Base-by-base conservation (phyloP, 2,797 vertebrate species). In the Mallotus villosus region DNA sequence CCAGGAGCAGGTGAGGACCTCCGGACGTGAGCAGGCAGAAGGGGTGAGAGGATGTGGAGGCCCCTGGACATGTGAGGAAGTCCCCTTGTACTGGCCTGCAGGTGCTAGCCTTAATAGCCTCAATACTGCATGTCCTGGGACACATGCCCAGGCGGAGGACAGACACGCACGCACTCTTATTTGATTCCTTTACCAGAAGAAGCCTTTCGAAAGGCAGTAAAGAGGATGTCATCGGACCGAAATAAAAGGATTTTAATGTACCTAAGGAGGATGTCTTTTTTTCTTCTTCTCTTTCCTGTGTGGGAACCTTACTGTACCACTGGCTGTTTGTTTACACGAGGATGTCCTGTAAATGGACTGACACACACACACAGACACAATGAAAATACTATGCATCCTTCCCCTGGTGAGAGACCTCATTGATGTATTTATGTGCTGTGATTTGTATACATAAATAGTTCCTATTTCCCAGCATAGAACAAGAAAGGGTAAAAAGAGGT, bases 311-410 rank as follows among this genome's bases (percentile, higher is more conserved):
- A 77, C 73, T 69, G 71, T 60, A 68, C 67, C 73, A 63, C 27
- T 60, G 63, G 32, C 66, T 70, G 74, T 83, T 85, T 86, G 79
- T 86, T 83, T 84, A 71, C 68, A 80, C 29, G 82, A 55, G 85
- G 86, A 89, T 73, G 81, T 87, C 82, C 82, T 91, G 85, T 78
- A 75, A 85, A 82, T 70, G 71, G 61, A 34, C 68, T 81, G 62
- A 7, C 57, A 25, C 74, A 51, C 37, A 67, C 12, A 1, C 32
- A 71, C 29, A 69, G 24, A 67, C 24, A 79, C 76, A 76, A 41
- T 62, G 76, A 77, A 73, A 69, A 61, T 70, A 71, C 61, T 24
- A 59, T 59, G n/a, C 57, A 59, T 46, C 63, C 63, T 46, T 64
- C 32, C 17, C 63, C 8, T 22, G 11, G 11, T 22, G 34, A 64